Percentiles rank a stretch among this genome's conserved stretches.
Conservation (phyloP, 1,140 invertebrate genomes). For the Drosophila sechellia region DNA sequence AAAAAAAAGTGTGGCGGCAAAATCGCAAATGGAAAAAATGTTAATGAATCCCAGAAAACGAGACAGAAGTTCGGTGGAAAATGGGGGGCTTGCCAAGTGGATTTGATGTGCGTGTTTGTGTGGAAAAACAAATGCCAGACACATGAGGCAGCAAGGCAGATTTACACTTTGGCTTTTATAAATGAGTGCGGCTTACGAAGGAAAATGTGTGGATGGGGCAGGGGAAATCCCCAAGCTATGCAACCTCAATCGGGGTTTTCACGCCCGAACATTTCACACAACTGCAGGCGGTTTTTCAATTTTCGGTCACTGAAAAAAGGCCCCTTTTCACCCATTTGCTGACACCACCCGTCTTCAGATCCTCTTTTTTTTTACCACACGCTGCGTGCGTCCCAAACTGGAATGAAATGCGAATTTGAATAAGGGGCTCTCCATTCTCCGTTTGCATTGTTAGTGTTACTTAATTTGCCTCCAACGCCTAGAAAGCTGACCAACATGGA, state of each 20-base stretch:
- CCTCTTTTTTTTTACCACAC: constrained; percentile 37
- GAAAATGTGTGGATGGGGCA: not conserved
- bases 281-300: constrained; percentile 82
- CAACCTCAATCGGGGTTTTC: constrained; percentile 78
- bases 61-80: constrained; percentile 25
- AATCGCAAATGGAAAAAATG: constrained; percentile 79
- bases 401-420: constrained; percentile 75
- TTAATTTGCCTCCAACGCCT: constrained; percentile 55
- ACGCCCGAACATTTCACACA: constrained; percentile 82
- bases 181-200: constrained; percentile 52
- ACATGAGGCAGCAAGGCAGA: constrained; percentile 51
- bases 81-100: constrained; percentile 26
- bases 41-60: constrained; percentile 65
- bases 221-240: not conserved
- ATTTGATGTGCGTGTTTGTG: constrained; percentile 8
- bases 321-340: not conserved
- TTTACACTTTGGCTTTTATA: constrained; percentile 79
- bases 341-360: not conserved
- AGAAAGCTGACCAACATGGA: constrained; percentile 37
- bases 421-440: constrained; percentile 29
- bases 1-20: constrained; percentile 43
- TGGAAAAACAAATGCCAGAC: constrained; percentile 49
- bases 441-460: constrained; percentile 76
- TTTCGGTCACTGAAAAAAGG: constrained; percentile 74
- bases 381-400: constrained; percentile 69